A percentile compares a stretch with the other conserved stretches of the same genome.
Evolutionary conservation across 1,140 invertebrate species (phyloP).

Genomic region (Ips nitidus): DNA sequence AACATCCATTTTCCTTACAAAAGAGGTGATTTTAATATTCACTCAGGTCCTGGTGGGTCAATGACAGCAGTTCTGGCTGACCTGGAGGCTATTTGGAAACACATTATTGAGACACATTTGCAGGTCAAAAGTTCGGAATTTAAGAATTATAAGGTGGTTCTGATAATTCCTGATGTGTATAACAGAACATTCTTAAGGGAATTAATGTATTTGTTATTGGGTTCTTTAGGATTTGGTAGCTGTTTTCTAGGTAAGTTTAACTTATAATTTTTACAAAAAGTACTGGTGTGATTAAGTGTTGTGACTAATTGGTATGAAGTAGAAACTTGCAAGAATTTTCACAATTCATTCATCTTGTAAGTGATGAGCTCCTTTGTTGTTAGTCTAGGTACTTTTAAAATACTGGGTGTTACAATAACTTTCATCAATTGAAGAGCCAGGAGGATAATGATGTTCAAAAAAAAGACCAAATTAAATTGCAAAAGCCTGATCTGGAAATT

Average conservation of each 20-base stretch:
- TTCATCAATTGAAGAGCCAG: no score
- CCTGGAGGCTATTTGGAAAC: conserved; percentile 84
- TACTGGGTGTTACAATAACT: no score
- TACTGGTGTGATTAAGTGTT: neutral
- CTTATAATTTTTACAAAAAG: conserved; percentile 63
- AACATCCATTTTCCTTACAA: conserved; percentile 89
- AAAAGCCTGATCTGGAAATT: no score
- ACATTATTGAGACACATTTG: conserved; percentile 74
- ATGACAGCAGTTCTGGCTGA: conserved; percentile 80
- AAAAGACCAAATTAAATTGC: no score
- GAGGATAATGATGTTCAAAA: no score
- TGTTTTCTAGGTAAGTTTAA: conserved; percentile 68
- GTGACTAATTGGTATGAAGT: no score
- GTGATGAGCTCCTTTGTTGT: no score
- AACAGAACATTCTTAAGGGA: conserved; percentile 84
- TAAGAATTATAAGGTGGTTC: conserved; percentile 80
- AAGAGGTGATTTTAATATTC: conserved; percentile 85
- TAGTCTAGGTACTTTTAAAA: no score
- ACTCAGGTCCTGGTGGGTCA: conserved; percentile 80
- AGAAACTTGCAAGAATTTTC: no score
- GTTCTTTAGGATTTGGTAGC: conserved; percentile 83
- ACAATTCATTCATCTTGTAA: no score
- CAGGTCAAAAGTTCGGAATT: conserved; percentile 76
- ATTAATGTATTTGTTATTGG: conserved; percentile 78
- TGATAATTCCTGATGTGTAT: conserved; percentile 91